These are phyloP conservation scores for Hyposoter didymator DNA, from an alignment of 2,888 invertebrate genomes.

Conservation along the genomic window DNA sequence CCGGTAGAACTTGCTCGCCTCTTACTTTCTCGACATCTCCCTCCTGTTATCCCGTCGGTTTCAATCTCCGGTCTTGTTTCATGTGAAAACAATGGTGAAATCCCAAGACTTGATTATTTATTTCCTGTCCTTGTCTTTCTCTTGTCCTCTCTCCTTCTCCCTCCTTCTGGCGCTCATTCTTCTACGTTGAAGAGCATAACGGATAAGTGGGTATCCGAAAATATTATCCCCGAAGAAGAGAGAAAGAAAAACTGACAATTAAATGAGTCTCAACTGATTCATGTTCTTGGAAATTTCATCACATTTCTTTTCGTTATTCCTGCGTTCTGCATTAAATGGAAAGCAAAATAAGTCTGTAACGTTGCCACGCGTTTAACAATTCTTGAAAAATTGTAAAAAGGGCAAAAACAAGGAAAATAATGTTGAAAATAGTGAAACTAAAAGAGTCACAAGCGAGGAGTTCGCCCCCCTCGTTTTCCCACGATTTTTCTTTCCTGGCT, in stretches of 20 bases:
- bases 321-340: neutral
- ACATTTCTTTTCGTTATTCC: neutral
- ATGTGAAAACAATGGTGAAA: slow-evolving; percentile 17
- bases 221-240: neutral
- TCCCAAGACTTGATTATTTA: slow-evolving; percentile 36
- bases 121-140: neutral
- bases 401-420: neutral
- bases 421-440: neutral
- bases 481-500: neutral
- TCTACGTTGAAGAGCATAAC: neutral
- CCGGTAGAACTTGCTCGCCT: neutral
- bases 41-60: neutral
- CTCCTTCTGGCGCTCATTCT: neutral
- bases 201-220: neutral
- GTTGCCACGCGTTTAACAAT: too few species aligned
- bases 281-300: too few species aligned
- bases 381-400: neutral
- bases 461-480: neutral
- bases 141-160: neutral
- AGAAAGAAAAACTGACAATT: neutral
- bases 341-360: neutral
- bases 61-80: slow-evolving; percentile 22
- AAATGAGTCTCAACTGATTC: neutral
- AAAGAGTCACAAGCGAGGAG: neutral
- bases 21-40: neutral